Base-by-base conservation (phyloP, 2,113 vertebrate species). In the Meleagris gallopavo region DNA sequence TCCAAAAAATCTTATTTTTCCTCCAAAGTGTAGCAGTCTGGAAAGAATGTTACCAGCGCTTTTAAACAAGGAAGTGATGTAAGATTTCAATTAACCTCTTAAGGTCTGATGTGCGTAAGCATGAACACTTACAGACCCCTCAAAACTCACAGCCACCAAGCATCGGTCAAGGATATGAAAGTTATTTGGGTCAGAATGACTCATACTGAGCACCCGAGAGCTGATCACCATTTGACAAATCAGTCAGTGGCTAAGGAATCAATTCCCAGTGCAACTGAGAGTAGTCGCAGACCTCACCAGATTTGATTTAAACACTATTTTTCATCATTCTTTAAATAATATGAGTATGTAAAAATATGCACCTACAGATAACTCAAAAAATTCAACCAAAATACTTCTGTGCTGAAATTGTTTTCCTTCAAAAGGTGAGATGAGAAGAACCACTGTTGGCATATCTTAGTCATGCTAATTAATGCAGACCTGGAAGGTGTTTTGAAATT, bases 361-460 rank as follows among this genome's bases (percentile, higher is more conserved):
- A 72, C 13, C 7, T 50, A 88, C 6, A 92, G 83, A 71, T 43
- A 83, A 77, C 71, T 94, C 86, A 8, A 80, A 90, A 90, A 94
- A 90, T 50, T 52, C 64, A 88, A 76, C 54, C 0, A 2, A 85
- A 96, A 89, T 57, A 30, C 67, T 91, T 84, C 64, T 30, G 54
- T 89, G 74, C 84, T 87, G 50, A 89, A 89, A 29, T 22, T 77
- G 48, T 80, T 96, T 91, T 92, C 43, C 55, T 94, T 86, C 58
- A 61, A 91, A 77, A 94, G 89, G 89, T 89, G 81, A 95, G 75
- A 91, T 55, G 67, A 93, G 89, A 96, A 93, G 84, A 91, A 95
- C 61, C 0, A 0, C 29, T 85, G 43, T 75, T 87, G 78, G 71
- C 81, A 80, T 95, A 84, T 73, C 78, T 62, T 90, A 88, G 83